These are phyloP conservation scores for Carassius carassius DNA, from an alignment of 2,113 vertebrate species.

Conservation along the genomic window DNA sequence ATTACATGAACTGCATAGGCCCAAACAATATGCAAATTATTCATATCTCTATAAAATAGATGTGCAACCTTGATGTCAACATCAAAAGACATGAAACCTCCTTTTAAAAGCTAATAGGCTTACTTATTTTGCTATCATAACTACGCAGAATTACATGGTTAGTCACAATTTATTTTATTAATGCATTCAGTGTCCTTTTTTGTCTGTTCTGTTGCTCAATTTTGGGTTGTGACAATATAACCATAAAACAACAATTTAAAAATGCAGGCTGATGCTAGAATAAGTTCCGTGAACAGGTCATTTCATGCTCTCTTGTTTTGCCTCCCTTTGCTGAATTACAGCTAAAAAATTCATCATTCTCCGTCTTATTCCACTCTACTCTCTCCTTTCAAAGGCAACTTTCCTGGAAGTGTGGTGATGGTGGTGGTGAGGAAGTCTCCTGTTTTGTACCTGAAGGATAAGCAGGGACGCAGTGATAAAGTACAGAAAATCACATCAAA, in stretches of 20 bases:
- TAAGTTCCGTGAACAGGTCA: no score
- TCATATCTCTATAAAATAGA: neutral
- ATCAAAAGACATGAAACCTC: neutral
- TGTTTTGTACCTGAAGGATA: conserved; percentile 16
- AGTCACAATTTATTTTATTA: no score
- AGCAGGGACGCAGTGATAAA: conserved; percentile 13
- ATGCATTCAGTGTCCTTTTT: neutral
- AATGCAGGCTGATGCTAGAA: neutral
- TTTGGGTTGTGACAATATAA: neutral
- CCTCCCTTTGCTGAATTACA: conserved; percentile 16
- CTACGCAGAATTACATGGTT: neutral
- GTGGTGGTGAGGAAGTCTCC: conserved; percentile 14
- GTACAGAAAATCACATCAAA: conserved; percentile 37
- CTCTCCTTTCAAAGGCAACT: conserved; percentile 33
- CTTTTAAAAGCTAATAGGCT: neutral
- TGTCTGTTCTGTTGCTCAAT: neutral
- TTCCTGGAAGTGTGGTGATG: conserved; percentile 33
- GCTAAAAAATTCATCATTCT: conserved; percentile 38
- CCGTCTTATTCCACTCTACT: conserved; percentile 14
- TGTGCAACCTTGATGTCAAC: neutral
- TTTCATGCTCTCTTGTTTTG: neutral
- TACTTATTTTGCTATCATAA: neutral
- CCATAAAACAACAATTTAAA: no score
- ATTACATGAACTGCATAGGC: neutral
- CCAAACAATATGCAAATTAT: neutral